A percentile compares a stretch with the other conserved stretches of the same genome.
These are phyloP conservation scores for Agonopterix alstromeriana DNA, from an alignment of 2,888 invertebrate species.

Conservation along the genomic window DNA sequence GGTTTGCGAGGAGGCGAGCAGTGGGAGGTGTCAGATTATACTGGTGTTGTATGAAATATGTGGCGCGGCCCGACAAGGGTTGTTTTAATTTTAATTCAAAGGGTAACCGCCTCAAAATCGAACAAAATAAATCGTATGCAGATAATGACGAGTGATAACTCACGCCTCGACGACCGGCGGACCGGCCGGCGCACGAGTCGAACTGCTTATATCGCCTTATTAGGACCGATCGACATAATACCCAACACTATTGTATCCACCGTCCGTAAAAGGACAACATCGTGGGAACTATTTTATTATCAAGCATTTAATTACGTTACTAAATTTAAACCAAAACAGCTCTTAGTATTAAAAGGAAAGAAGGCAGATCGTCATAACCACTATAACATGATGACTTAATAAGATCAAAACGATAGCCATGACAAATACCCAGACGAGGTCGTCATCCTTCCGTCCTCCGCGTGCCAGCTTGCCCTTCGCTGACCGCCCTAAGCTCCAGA, in stretches of 20 bases:
- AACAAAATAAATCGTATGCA: constrained; percentile 40
- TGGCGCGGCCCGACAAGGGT: constrained; percentile 38
- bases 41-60: constrained; percentile 46
- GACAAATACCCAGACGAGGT: constrained; percentile 16
- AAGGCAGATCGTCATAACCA: too few relatives aligned
- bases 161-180: constrained; percentile 22
- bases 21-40: constrained; percentile 35
- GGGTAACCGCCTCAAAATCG: constrained; percentile 38
- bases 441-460: constrained; percentile 27
- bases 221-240: too few relatives aligned
- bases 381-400: neutral
- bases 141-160: constrained; percentile 60
- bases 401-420: constrained; percentile 7
- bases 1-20: constrained; percentile 4
- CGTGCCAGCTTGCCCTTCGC: constrained; percentile 26
- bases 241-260: neutral
- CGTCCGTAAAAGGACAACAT: neutral
- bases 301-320: neutral
- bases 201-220: too few relatives aligned
- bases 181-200: neutral
- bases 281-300: neutral
- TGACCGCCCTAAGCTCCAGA: constrained; percentile 13
- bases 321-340: neutral
- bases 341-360: too few relatives aligned
- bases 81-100: constrained; percentile 64